phyloP scores from a whole-genome alignment of 1,140 invertebrate species.

The Ostrea edulis region DNA sequence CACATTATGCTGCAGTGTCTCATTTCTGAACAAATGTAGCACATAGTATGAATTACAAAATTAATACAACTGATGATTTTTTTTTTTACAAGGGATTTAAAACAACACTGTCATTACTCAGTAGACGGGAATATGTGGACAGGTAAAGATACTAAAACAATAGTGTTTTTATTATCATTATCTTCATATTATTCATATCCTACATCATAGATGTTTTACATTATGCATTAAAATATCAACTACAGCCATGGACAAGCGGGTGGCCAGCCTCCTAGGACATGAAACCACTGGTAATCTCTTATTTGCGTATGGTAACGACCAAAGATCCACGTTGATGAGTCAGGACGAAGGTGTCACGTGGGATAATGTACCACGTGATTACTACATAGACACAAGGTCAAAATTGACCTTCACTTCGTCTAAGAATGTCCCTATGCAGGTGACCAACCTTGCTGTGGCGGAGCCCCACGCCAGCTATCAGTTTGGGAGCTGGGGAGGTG shows the following conservation, averaged over 20 bases:
- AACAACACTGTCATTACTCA: constrained; percentile 55
- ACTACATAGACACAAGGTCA: constrained; percentile 24
- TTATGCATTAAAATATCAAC: neutral
- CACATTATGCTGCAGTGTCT: no score
- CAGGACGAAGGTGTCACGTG: constrained; percentile 54
- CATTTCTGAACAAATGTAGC: no score
- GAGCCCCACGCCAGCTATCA: constrained; percentile 39
- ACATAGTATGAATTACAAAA: no score
- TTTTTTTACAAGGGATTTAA: constrained; percentile 43
- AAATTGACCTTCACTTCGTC: constrained; percentile 12
- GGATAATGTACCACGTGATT: constrained; percentile 45
- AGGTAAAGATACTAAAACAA: constrained; percentile 47
- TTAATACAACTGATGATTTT: neutral
- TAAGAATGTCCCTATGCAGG: constrained; percentile 56
- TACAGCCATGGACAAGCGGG: constrained; percentile 53
- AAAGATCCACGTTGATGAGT: constrained; percentile 59
- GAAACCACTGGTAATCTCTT: constrained; percentile 41
- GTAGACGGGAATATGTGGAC: constrained; percentile 55
- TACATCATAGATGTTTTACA: no score
- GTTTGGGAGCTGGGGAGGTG: constrained; percentile 60
- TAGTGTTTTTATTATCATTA: neutral
- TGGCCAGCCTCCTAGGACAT: constrained; percentile 58
- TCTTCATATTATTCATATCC: neutral
- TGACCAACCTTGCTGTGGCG: constrained; percentile 15
- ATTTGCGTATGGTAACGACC: constrained; percentile 58